Evolutionary conservation across 2,113 vertebrate species (phyloP).

Genomic region (Trochalopteron elliotii): DNA sequence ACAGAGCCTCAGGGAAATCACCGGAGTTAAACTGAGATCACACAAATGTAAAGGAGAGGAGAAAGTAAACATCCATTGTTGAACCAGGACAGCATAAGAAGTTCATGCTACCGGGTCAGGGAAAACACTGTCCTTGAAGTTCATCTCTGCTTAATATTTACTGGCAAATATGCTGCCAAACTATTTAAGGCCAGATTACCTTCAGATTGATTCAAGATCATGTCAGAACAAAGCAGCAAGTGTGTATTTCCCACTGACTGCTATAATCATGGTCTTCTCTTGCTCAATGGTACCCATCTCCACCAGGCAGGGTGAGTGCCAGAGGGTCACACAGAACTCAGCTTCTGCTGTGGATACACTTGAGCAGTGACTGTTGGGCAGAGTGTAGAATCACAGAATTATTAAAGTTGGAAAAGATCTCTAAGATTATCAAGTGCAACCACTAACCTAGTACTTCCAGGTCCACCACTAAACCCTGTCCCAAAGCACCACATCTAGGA

Average conservation of each 20-base stretch:
- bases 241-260: not conserved
- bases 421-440: not conserved
- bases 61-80: not conserved
- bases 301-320: not conserved
- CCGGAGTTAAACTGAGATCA: not conserved
- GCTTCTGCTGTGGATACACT: not conserved
- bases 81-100: not conserved
- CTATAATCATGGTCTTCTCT: not conserved
- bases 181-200: not conserved
- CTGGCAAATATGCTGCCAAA: not conserved
- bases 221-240: not conserved
- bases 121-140: not conserved
- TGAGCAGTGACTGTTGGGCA: not conserved
- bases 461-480: not conserved
- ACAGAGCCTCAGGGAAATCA: not conserved
- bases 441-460: not conserved
- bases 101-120: not conserved
- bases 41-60: not conserved
- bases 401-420: not conserved
- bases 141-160: not conserved
- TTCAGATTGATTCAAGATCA: not conserved
- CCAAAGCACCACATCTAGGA: not conserved
- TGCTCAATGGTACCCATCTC: not conserved
- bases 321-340: not conserved
- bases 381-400: not conserved